phyloP scores from a whole-genome alignment of 2,888 invertebrate genomes.

The Hedya salicella region DNA sequence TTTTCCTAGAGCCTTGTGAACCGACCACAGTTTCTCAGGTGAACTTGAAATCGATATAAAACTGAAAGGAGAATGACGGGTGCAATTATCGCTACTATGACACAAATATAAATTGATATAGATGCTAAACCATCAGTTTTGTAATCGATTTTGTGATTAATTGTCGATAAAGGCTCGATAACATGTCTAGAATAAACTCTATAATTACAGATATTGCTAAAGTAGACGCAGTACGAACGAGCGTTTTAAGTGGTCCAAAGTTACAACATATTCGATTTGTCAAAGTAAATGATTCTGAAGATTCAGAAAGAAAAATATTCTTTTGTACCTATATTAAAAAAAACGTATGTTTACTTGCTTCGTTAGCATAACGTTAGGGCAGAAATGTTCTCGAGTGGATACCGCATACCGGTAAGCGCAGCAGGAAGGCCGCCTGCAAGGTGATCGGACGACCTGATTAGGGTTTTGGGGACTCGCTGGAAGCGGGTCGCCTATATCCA shows the following conservation, averaged over 20 bases:
- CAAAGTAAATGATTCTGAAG: too few relatives aligned
- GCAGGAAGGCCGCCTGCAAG: too few relatives aligned
- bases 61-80: slow-evolving; percentile 21
- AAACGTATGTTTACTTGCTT: too few relatives aligned
- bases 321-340: too few relatives aligned
- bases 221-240: background rate
- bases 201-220: slow-evolving; percentile 8
- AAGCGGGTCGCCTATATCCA: too few relatives aligned
- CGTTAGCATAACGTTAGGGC: too few relatives aligned
- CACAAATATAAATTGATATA: slow-evolving; percentile 33
- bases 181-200: slow-evolving; percentile 30
- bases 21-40: background rate
- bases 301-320: too few relatives aligned
- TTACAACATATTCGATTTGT: too few relatives aligned
- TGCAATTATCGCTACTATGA: slow-evolving; percentile 32
- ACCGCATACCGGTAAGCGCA: too few relatives aligned
- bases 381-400: too few relatives aligned
- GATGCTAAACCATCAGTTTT: slow-evolving; percentile 34
- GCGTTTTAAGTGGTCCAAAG: background rate
- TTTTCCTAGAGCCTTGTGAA: slow-evolving; percentile 3
- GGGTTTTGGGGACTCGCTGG: too few relatives aligned
- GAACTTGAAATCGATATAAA: slow-evolving; percentile 27
- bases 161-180: slow-evolving; percentile 27
- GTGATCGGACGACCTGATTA: too few relatives aligned
- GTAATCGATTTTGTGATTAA: slow-evolving; percentile 39